These are phyloP conservation scores for Lethrus apterus DNA, from an alignment of 1,140 invertebrate species.

Conservation along the genomic window DNA sequence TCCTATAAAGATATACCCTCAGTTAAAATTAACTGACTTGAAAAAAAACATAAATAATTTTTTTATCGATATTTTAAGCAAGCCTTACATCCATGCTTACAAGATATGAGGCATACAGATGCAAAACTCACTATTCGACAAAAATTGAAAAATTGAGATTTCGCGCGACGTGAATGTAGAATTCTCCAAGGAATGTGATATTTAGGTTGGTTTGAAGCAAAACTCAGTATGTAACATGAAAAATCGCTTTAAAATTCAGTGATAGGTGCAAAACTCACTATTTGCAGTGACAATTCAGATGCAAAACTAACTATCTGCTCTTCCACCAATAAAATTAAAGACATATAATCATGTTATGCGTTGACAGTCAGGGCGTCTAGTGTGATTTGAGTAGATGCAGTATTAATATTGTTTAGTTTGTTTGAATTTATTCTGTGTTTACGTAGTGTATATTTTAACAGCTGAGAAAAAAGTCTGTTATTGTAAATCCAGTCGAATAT, in stretches of 20 bases:
- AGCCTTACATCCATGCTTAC: no score
- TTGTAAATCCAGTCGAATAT: conserved; percentile 23
- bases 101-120: conserved; percentile 1
- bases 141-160: background rate
- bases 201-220: conserved; percentile 2
- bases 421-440: background rate
- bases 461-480: conserved; percentile 15
- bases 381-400: background rate
- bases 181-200: background rate
- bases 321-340: conserved; percentile 1
- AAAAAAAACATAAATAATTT: no score
- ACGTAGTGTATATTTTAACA: conserved; percentile 5
- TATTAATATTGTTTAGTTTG: background rate
- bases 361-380: background rate
- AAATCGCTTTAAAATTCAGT: conserved; percentile 2
- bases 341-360: background rate
- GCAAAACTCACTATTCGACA: background rate
- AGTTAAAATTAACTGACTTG: no score
- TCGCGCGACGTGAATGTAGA: background rate
- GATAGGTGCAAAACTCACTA: conserved; percentile 3
- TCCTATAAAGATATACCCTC: no score
- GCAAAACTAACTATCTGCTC: conserved; percentile 2
- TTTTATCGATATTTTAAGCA: no score
- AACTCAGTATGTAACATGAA: background rate
- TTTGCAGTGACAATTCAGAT: conserved; percentile 3